Percentiles rank a stretch among this genome's conserved stretches.
Evolutionary conservation across 1,140 invertebrate species (phyloP).

Genomic region (Calycopis cecrops): DNA sequence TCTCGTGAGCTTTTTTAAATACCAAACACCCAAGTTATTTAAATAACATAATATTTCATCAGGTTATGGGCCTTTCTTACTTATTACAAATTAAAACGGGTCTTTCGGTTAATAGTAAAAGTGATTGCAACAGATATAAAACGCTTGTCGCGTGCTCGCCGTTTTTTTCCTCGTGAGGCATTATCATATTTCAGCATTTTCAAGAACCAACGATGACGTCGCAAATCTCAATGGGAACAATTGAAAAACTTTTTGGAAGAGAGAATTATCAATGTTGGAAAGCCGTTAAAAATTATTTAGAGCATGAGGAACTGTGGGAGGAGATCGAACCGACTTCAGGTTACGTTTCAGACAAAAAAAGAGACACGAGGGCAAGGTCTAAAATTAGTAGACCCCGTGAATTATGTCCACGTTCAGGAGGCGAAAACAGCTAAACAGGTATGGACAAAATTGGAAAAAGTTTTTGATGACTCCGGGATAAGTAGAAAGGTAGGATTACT

Average conservation of each 20-base stretch:
- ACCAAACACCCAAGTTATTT: too few species aligned
- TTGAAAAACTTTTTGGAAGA: conserved; percentile 7
- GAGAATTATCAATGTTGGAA: conserved; percentile 12
- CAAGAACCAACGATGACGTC: conserved; percentile 11
- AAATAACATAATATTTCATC: too few species aligned
- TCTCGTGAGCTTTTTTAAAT: too few species aligned
- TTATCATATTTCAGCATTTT: too few species aligned
- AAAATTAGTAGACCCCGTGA: conserved; percentile 8
- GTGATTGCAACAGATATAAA: conserved; percentile 10
- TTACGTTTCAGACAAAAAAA: background rate
- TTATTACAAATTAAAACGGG: background rate
- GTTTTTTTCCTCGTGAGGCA: background rate
- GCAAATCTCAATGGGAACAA: conserved; percentile 12
- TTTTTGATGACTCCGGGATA: conserved; percentile 13
- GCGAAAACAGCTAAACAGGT: conserved; percentile 7
- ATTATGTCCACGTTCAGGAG: conserved; percentile 8
- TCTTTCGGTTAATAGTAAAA: background rate
- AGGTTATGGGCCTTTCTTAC: background rate
- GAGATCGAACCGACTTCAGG: background rate
- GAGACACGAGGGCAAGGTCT: background rate
- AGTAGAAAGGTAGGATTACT: conserved; percentile 13
- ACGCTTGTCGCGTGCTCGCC: background rate
- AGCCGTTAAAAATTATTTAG: conserved; percentile 10
- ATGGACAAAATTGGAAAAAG: conserved; percentile 8
- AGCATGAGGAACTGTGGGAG: conserved; percentile 13